phyloP scores from a whole-genome alignment of 2,888 invertebrate genomes.

The Ectemnius continuus region DNA sequence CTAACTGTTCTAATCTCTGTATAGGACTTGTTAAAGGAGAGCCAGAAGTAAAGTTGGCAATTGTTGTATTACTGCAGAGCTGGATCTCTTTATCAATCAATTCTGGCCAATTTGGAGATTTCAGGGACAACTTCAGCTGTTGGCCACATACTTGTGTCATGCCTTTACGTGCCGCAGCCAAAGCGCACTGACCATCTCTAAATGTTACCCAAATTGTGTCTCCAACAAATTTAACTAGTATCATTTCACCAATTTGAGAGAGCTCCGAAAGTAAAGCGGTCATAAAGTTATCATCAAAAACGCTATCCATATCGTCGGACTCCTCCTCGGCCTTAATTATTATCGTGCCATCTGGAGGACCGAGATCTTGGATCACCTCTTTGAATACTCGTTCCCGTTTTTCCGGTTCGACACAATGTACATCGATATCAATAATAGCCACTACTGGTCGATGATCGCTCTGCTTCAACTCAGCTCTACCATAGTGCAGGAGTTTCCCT shows the following conservation, averaged over 20 bases:
- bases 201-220: constrained; percentile 95
- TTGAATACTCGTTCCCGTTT: constrained; percentile 90
- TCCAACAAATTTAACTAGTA: constrained; percentile 93
- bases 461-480: constrained; percentile 96
- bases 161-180: constrained; percentile 83
- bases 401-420: constrained; percentile 87
- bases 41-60: constrained; percentile 83
- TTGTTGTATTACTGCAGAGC: constrained; percentile 90
- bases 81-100: constrained; percentile 90
- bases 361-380: constrained; percentile 90
- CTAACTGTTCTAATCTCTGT: constrained; percentile 78
- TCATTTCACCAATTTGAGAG: constrained; percentile 92
- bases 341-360: constrained; percentile 97
- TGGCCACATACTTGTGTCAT: constrained; percentile 83
- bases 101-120: constrained; percentile 91
- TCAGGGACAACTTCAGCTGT: constrained; percentile 85
- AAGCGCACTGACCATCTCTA: constrained; percentile 91
- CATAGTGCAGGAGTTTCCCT: constrained; percentile 92
- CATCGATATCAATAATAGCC: constrained; percentile 93
- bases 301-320: constrained; percentile 80
- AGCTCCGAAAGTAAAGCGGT: constrained; percentile 89
- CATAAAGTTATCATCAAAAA: constrained; percentile 90
- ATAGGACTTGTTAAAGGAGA: constrained; percentile 69
- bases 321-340: constrained; percentile 84
- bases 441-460: constrained; percentile 98